Base-by-base conservation (phyloP, 2,888 invertebrate species). In the Drosophila prostipennis region DNA sequence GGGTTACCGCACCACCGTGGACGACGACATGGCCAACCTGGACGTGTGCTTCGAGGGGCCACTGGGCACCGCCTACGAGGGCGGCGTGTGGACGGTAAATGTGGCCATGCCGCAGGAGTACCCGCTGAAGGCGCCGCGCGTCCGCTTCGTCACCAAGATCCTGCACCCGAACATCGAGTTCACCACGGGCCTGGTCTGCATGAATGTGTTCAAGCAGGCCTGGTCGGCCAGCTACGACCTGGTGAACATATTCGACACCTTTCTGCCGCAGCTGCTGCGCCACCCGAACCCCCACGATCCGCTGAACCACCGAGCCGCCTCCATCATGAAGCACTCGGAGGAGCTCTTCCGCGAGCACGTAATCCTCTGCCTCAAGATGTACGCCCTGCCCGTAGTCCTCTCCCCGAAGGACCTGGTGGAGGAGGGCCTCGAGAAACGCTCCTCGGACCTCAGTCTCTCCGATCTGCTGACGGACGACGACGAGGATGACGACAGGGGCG, bases 181-280 rank as follows among this genome's bases (percentile, higher is more conserved):
- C 32, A 77, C 64, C 32, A 73, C 80, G 10, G 83, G 83, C 6
- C 58, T 79, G 19, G 83, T 83, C 45, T 83, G 83, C 69, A 72
- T 85, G 80, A 83, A 83, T 58, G 83, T 85, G 19, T 77, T 83
- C n/a, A 80, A 77, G n/a, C 80, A 83, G 55, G 83, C 86, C 51
- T 83, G 83, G 83, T 85, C 79, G 13, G 64, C 80, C 40, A 80
- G 75, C 59, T 83, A 83, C 36, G 83, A 82, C 70, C 55, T 83
- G 59, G 68, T 85, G 6, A 83, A 83, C 29, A 85, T 83, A 29
- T 82, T 83, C n/a, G 86, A 83, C 19, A 83, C 80, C 52, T 83
- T 83, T 40, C 48, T 83, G 55, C 83, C 83, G 8, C 83, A 83
- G 51, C 46, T 83, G n/a, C 19, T 83, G 60, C 74, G 86, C 1